Evolutionary conservation across 2,113 vertebrate genomes (phyloP).

Genomic region (Oreochromis niloticus): DNA sequence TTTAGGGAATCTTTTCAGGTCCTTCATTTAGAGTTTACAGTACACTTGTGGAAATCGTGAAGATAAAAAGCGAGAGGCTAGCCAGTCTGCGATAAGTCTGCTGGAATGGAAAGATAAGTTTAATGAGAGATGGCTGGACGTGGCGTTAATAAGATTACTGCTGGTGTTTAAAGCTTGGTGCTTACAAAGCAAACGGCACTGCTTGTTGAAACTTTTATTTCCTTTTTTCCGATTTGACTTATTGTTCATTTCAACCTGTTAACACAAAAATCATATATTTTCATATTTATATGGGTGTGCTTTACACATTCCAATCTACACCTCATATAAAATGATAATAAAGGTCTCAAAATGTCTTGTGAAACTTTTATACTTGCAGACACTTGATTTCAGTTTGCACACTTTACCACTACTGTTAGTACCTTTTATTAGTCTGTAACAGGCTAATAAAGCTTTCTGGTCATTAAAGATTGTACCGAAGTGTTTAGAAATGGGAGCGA

Average conservation of each 20-base stretch:
- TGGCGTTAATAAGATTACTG: not conserved
- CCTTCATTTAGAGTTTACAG: not conserved
- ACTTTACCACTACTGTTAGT: not conserved
- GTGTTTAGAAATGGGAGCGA: not conserved
- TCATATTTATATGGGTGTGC: not conserved
- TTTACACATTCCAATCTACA: not conserved
- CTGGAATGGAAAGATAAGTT: not conserved
- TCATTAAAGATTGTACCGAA: not conserved
- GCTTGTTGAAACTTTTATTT: not conserved
- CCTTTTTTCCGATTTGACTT: not conserved
- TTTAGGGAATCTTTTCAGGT: not conserved
- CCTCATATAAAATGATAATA: not conserved
- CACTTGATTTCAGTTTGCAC: not conserved
- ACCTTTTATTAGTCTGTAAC: not conserved
- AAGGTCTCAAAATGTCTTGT: not conserved
- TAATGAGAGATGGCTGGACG: not conserved
- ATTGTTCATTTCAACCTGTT: not conserved
- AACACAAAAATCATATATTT: not conserved
- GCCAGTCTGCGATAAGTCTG: not conserved
- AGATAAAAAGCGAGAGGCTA: not conserved
- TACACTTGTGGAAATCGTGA: not conserved
- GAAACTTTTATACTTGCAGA: not conserved
- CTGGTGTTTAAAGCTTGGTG: not conserved
- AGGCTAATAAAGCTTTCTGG: not conserved
- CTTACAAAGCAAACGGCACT: not conserved